Evolutionary conservation across 53 echinoderm and acorn worm genomes (phyloP).

Genomic region (Echinometra lucunter): DNA sequence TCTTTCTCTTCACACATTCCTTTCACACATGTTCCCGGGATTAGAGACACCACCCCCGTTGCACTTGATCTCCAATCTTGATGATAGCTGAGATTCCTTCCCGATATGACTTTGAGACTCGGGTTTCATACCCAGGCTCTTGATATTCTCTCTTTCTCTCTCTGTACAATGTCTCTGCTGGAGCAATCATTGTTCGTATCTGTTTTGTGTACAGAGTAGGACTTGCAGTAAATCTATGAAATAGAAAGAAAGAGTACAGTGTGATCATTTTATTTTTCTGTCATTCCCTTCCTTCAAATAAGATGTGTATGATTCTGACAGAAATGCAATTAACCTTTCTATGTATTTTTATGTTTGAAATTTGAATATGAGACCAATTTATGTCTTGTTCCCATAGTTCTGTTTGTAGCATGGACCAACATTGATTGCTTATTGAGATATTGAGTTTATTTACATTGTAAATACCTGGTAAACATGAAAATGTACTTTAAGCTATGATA

Average conservation of each 20-base stretch:
- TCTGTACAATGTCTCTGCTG: background rate
- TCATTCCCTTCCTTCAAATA: background rate
- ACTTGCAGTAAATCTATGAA: background rate
- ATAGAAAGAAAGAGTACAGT: background rate
- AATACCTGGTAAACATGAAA: too few species aligned
- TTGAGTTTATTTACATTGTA: too few species aligned
- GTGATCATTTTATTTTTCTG: background rate
- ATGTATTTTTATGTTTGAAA: background rate
- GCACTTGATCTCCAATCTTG: conserved; percentile 51
- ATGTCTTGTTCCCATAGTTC: too few species aligned
- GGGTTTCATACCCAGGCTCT: background rate
- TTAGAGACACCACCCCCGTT: conserved; percentile 39
- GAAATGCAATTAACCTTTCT: background rate
- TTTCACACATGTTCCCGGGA: conserved; percentile 57
- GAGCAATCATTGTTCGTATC: background rate
- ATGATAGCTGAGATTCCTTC: conserved; percentile 61
- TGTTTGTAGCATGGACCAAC: too few species aligned
- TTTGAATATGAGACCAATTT: too few species aligned
- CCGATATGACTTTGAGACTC: conserved; percentile 58
- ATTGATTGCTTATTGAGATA: too few species aligned
- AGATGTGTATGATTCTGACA: background rate
- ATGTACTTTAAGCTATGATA: too few species aligned
- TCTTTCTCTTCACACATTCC: conserved; percentile 46
- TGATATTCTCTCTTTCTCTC: conserved; percentile 24
- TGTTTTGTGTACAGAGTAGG: background rate